These are phyloP conservation scores for Rhopalosiphum maidis DNA, from an alignment of 1,140 invertebrate species.

Conservation along the genomic window DNA sequence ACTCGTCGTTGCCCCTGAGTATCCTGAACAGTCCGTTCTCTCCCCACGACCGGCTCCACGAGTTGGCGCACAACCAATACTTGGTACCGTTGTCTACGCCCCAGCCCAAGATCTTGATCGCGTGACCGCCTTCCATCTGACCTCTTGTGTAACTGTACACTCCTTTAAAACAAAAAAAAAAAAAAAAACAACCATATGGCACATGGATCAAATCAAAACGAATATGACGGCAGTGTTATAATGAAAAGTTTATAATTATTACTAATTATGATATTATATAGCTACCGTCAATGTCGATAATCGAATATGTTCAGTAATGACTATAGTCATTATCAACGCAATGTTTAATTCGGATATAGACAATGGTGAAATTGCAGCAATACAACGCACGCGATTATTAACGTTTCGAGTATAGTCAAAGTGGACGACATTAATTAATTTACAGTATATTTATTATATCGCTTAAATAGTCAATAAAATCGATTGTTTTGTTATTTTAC, in stretches of 20 bases:
- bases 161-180: neutral
- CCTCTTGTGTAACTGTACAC: conserved; percentile 32
- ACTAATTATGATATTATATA: too few relatives aligned
- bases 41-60: conserved; percentile 91
- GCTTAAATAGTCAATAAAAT: too few relatives aligned
- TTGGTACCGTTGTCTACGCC: conserved; percentile 66
- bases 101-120: conserved; percentile 85
- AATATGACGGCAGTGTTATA: neutral
- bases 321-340: too few relatives aligned
- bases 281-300: too few relatives aligned
- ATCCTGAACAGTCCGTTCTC: conserved; percentile 88
- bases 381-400: too few relatives aligned
- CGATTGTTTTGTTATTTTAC: too few relatives aligned
- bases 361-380: too few relatives aligned
- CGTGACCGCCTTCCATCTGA: conserved; percentile 76
- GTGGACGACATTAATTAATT: too few relatives aligned
- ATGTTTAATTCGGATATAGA: too few relatives aligned
- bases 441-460: too few relatives aligned
- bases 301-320: too few relatives aligned
- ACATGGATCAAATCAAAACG: neutral
- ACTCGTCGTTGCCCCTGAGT: conserved; percentile 80
- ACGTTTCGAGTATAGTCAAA: too few relatives aligned
- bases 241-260: neutral
- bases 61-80: conserved; percentile 92
- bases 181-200: neutral